A percentile compares a stretch with the other conserved stretches of the same genome.
These are phyloP conservation scores for Sclerurus mexicanus DNA, from an alignment of 2,113 vertebrate genomes.

Conservation along the genomic window DNA sequence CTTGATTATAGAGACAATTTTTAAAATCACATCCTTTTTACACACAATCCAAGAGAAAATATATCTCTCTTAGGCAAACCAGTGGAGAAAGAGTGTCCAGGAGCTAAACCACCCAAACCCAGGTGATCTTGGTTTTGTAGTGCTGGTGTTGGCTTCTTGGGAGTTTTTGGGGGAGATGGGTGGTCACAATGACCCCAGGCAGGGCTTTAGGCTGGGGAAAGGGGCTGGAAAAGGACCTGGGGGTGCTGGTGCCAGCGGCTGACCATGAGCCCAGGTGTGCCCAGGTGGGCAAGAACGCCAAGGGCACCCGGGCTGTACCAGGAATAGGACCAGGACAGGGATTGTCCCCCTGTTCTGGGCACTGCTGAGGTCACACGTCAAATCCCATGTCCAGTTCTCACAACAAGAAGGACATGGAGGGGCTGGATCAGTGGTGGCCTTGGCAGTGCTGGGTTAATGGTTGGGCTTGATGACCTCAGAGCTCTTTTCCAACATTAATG, in stretches of 20 bases:
- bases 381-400: not conserved
- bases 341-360: not conserved
- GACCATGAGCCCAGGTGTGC: not conserved
- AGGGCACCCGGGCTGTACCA: not conserved
- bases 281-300: not conserved
- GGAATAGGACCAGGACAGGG: not conserved
- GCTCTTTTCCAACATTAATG: not conserved
- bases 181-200: not conserved
- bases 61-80: not conserved
- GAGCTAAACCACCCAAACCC: not conserved
- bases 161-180: not conserved
- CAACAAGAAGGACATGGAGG: not conserved
- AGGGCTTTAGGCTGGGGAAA: accelerated
- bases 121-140: not conserved
- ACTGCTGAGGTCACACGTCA: not conserved
- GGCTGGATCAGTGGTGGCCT: not conserved
- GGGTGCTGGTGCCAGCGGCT: not conserved
- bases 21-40: accelerated
- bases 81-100: not conserved
- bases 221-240: not conserved
- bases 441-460: not conserved
- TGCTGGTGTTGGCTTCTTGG: not conserved
- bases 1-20: not conserved
- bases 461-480: not conserved
- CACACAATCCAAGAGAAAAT: not conserved